A percentile compares a stretch with the other conserved stretches of the same genome.
phyloP scores from a whole-genome alignment of 92 coral and sea anemone species.

The Desmophyllum pertusum region DNA sequence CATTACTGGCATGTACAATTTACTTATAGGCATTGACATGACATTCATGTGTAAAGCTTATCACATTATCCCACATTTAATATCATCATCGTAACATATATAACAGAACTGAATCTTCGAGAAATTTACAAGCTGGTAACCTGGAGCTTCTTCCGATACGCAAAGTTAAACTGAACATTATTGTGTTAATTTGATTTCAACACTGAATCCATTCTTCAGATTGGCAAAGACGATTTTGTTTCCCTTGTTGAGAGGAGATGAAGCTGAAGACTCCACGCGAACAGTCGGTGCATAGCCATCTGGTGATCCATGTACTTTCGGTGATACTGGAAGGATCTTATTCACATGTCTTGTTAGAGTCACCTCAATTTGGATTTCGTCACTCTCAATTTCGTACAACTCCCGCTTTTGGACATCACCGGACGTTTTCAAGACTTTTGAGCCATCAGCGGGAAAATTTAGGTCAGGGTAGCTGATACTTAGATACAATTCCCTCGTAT shows the following conservation, averaged over 20 bases:
- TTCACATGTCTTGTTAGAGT: background rate
- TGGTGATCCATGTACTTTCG: conserved; percentile 32
- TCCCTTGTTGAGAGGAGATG: conserved; percentile 14
- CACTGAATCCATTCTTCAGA: conserved; percentile 30
- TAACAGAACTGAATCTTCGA: too few species aligned
- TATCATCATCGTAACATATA: too few species aligned
- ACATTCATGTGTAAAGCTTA: too few species aligned
- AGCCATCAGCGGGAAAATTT: conserved; percentile 24
- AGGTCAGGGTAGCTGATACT: conserved; percentile 61
- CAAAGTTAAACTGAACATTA: too few species aligned
- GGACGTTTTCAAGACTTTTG: background rate
- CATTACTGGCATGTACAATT: too few species aligned
- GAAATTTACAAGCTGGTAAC: too few species aligned
- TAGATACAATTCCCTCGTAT: background rate
- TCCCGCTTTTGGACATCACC: conserved; percentile 26
- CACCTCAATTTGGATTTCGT: background rate
- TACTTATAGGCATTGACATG: too few species aligned
- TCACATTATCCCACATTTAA: too few species aligned
- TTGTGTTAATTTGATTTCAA: conserved; percentile 14
- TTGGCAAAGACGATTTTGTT: conserved; percentile 18
- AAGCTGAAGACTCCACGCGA: background rate
- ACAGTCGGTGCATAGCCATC: background rate
- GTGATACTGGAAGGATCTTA: background rate
- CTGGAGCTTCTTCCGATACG: too few species aligned
- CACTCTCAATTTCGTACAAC: conserved; percentile 28